These are phyloP conservation scores for Helogale parvula DNA, from an alignment of 2,113 vertebrate species.

Conservation along the genomic window DNA sequence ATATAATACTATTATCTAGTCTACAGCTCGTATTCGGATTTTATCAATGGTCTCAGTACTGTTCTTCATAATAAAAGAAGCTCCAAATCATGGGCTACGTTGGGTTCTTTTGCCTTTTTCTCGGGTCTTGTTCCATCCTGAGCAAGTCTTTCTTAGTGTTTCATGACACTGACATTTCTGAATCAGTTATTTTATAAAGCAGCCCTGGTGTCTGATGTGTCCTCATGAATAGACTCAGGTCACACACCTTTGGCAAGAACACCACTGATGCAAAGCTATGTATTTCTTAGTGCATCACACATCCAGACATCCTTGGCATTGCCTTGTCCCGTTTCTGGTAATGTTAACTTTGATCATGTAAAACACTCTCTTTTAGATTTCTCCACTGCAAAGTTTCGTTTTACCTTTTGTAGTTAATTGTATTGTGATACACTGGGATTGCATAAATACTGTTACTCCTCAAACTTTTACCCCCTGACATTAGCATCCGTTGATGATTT, in stretches of 20 bases:
- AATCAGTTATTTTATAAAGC: background rate
- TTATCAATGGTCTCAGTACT: background rate
- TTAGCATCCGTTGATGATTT: background rate
- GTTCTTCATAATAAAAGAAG: background rate
- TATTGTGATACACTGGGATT: background rate
- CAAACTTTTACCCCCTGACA: background rate
- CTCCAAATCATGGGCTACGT: background rate
- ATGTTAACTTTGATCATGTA: background rate
- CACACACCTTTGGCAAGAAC: background rate
- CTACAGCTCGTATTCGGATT: background rate
- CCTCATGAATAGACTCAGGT: background rate
- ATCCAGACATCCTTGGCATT: fast-evolving
- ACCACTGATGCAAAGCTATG: background rate
- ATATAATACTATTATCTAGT: background rate
- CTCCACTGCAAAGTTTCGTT: background rate
- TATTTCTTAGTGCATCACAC: background rate
- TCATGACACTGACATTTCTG: background rate
- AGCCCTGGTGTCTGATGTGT: background rate
- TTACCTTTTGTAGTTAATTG: background rate
- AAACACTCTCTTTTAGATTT: background rate
- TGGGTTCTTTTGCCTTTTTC: background rate
- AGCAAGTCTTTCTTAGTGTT: background rate
- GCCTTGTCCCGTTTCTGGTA: background rate
- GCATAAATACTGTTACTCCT: background rate
- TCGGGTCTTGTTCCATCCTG: background rate